phyloP scores from a whole-genome alignment of 2,888 invertebrate genomes.

The Eilema caniola region DNA sequence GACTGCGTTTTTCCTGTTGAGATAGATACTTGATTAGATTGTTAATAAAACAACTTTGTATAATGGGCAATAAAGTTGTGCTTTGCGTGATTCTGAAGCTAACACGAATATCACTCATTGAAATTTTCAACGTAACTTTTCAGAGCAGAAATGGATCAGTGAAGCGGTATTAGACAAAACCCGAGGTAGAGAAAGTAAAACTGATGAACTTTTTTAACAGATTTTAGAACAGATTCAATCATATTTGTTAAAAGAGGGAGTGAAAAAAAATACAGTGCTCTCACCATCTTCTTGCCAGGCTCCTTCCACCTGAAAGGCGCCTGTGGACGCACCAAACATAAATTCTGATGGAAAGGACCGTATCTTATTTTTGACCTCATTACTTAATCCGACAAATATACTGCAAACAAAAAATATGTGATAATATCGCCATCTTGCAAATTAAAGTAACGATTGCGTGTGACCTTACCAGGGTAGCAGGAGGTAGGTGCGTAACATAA shows the following conservation, averaged over 20 bases:
- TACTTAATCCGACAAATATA: conserved; percentile 37
- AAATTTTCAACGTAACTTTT: too few relatives aligned
- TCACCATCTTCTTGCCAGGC: conserved; percentile 85
- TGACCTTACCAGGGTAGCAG: conserved; percentile 9
- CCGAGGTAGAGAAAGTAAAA: too few relatives aligned
- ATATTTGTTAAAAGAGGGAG: not conserved
- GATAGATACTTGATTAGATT: not conserved
- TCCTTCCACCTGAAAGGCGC: conserved; percentile 87
- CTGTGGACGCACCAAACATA: conserved; percentile 74
- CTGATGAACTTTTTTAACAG: too few relatives aligned
- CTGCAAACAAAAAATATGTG: conserved; percentile 41
- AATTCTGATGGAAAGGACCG: conserved; percentile 68
- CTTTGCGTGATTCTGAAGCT: too few relatives aligned
- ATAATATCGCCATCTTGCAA: not conserved
- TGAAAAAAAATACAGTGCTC: conserved; percentile 32
- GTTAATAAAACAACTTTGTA: not conserved
- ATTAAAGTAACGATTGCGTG: not conserved
- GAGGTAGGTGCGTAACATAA: conserved; percentile 6
- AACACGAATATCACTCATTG: too few relatives aligned
- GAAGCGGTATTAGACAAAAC: too few relatives aligned
- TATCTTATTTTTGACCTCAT: conserved; percentile 50
- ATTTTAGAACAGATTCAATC: too few relatives aligned
- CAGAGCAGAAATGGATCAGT: too few relatives aligned
- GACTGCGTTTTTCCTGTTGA: conserved; percentile 85
- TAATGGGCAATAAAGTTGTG: not conserved